A percentile compares a stretch with the other conserved stretches of the same genome.
Conservation (phyloP, 2,888 invertebrate genomes). For the Lasioglossum villosulum region DNA sequence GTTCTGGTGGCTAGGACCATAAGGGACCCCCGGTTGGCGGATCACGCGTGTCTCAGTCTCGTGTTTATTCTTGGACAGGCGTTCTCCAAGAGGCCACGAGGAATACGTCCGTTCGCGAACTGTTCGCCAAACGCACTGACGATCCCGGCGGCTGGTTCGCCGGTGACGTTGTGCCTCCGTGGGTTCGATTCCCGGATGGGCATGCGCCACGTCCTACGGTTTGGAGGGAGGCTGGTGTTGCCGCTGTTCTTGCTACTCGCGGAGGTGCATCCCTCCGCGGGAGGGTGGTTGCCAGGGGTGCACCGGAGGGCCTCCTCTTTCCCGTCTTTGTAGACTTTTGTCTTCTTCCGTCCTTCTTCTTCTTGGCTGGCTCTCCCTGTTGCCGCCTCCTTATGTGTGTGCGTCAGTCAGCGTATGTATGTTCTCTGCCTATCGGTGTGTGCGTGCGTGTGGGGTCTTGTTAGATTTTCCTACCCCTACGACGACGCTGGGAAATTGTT, state of each 20-base stretch:
- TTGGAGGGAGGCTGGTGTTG: constrained; percentile 65
- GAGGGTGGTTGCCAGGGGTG: constrained; percentile 64
- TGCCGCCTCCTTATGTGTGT: neutral
- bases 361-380: neutral
- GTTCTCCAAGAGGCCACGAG: constrained; percentile 69
- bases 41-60: constrained; percentile 38
- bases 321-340: constrained; percentile 36
- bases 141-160: constrained; percentile 80
- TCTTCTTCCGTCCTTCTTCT: constrained; percentile 28
- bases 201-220: constrained; percentile 82
- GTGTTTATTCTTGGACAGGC: constrained; percentile 57
- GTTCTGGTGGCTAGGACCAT: neutral
- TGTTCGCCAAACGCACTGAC: constrained; percentile 84
- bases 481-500: neutral
- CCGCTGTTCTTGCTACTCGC: constrained; percentile 59
- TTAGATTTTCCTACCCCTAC: constrained; percentile 3
- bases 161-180: constrained; percentile 80
- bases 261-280: constrained; percentile 63
- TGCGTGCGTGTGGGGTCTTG: neutral
- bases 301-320: constrained; percentile 43
- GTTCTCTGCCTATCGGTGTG: neutral
- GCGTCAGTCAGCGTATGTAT: neutral
- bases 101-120: constrained; percentile 83
- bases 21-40: neutral
- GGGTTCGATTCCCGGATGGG: constrained; percentile 80